Base-by-base conservation (phyloP, 2,797 vertebrate genomes). In the Neomorphus geoffroyi region DNA sequence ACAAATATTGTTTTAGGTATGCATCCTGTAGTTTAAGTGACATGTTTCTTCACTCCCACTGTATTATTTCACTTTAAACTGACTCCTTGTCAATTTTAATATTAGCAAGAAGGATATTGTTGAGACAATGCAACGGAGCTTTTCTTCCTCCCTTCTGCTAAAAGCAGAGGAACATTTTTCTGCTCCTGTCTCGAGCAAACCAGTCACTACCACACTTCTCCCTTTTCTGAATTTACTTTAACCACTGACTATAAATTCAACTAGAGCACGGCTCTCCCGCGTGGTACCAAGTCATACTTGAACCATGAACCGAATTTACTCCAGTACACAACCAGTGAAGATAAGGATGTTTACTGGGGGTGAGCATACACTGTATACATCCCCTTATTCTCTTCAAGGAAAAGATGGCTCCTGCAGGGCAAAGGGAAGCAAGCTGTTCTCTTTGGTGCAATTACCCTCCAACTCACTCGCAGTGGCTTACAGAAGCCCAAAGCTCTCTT, bases 151-250 rank as follows among this genome's bases (percentile, higher is more conserved):
- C 87, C 51, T 61, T 86, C 58, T 46, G 54, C 67, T 92, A 60
- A 77, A 88, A 91, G 56, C 30, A 91, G 62, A 86, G 77, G 62
- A 79, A 88, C 66, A 79, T 51, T 41, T 84, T 89, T 51, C 77
- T 84, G 80, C 92, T 96, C 93, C 94, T 80, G 53, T 64, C 33
- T 79, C n/a, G 26, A 50, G 64, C 17, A 24, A 82, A 82, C 30
- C 14, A 77, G 33, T 27, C 51, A 82, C 69, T 46, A 21, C 46
- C 58, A 65, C 35, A 33, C 48, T 79, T 85, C 75, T 91, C 61
- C 24, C 41, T 88, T 71, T 78, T 78, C 64, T 62, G 27, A 86
- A 56, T 33, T 71, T 60, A 72, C 23, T 92, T 82, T 26, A 89
- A 82, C n/a, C 27, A 61, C 4, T 69, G 16, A 70, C 46, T 64